Percentiles rank a stretch among this genome's conserved stretches.
Evolutionary conservation across 1,140 invertebrate genomes (phyloP).

Genomic region (Stegodyphus dumicola): DNA sequence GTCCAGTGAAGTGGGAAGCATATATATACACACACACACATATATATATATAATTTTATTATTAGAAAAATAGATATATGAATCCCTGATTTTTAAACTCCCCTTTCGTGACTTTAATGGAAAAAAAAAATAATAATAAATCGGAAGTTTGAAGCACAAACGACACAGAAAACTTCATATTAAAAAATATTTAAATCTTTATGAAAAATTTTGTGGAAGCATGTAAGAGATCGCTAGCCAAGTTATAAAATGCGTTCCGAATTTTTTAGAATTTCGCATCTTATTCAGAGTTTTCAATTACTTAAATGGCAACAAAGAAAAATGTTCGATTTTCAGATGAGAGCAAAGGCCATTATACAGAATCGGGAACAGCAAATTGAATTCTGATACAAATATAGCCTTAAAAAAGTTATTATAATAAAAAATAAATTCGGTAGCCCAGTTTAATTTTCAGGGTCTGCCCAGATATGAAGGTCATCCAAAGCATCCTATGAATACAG

Average conservation of each 20-base stretch:
- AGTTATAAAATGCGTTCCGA: neutral
- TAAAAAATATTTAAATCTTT: too few species aligned
- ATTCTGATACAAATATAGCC: slow-evolving; percentile 1
- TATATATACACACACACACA: too few species aligned
- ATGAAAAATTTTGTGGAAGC: too few species aligned
- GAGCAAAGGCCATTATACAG: neutral
- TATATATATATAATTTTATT: too few species aligned
- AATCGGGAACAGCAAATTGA: neutral
- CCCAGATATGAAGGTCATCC: slow-evolving; percentile 16
- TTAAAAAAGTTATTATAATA: neutral
- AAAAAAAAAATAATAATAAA: too few species aligned
- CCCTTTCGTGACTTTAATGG: too few species aligned
- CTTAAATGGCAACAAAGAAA: neutral
- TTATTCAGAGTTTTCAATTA: neutral
- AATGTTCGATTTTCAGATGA: neutral
- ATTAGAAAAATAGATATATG: too few species aligned
- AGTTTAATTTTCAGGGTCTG: slow-evolving; percentile 30
- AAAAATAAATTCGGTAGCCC: neutral
- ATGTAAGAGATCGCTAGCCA: too few species aligned
- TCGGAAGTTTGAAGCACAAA: too few species aligned
- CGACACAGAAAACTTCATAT: too few species aligned
- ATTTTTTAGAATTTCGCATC: neutral
- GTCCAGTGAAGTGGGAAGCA: too few species aligned
- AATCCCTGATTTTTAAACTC: too few species aligned
- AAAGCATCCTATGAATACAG: slow-evolving; percentile 8